Evolutionary conservation across 2,888 invertebrate genomes (phyloP), one percentile per base, ranked within the genome.

Genomic region (Lasioglossum oenotherae): DNA sequence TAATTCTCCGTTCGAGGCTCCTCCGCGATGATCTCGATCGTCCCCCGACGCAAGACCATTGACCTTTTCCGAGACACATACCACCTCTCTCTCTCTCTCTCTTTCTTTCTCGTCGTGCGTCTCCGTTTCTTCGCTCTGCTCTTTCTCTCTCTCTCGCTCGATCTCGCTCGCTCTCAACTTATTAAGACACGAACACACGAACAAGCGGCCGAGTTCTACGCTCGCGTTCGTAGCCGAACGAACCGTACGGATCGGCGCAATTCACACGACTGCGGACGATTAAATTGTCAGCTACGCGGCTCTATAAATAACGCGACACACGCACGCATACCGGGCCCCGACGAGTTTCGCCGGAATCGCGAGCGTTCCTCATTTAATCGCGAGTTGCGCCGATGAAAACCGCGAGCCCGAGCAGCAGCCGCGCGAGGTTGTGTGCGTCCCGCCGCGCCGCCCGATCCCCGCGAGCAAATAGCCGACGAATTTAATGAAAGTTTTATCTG

Each of bases 211-310:
- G 10, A 53, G 53, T 16, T 60, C 67, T 16, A 23, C 49, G 73
- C 73, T 49, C 31, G 49, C 1, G 19, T 46, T 27, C 23, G 49
- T 35, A 23, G 78, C 81, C 74, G 73, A 82, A 73, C 73, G 81
- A 72, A 73, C 76, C 78, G 87, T 75, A 75, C 87, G 87, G 87
- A 81, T 89, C 89, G 87, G 88, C 85, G 90, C 88, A 85, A 91
- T 90, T 91, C 89, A 78, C 90, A 88, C 90, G 87, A 87, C 87
- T 85, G 87, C 85, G 85, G 84, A 81, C 90, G 91, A 91, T 91
- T 91, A 91, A 91, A 91, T 91, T 91, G 91, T 91, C 91, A 91
- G 89, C 91, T 87, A 91, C 89, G 89, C 87, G 90, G 82, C 88
- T 90, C 91, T 91, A 91, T 91, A 91, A 91, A 91, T 91, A 91